Conservation (phyloP, 2,888 invertebrate genomes). For the Megaustenia siamemsis region DNA sequence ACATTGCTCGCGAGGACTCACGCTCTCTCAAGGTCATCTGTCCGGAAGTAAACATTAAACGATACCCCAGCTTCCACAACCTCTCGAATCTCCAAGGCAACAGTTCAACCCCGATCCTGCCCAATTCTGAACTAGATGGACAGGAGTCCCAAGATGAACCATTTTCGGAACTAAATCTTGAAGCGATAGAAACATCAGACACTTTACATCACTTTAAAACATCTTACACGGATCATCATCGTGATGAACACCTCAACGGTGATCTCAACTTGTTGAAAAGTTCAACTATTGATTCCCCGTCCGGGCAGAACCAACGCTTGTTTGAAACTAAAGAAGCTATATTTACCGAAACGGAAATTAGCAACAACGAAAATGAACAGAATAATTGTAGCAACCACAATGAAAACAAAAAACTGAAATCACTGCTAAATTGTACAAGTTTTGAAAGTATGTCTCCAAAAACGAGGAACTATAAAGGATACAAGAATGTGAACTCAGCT, state of each 20-base stretch:
- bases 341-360: not conserved
- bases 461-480: not conserved
- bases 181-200: not conserved
- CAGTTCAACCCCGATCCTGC: not conserved
- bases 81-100: constrained; percentile 32
- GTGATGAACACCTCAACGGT: not conserved
- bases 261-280: not conserved
- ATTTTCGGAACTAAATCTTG: not conserved
- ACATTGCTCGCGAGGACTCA: not conserved
- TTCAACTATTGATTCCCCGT: not conserved
- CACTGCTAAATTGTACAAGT: not conserved
- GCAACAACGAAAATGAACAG: not conserved
- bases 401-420: not conserved
- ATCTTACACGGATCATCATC: not conserved
- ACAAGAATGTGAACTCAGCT: not conserved
- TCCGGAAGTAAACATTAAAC: constrained; percentile 38
- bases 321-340: not conserved
- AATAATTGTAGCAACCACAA: not conserved
- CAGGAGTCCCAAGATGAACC: not conserved
- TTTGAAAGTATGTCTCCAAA: not conserved
- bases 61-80: constrained; percentile 43
- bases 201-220: not conserved
- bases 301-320: not conserved
- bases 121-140: not conserved
- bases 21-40: not conserved